These are phyloP conservation scores for Bubo scandiacus DNA, from an alignment of 2,113 vertebrate species.

Conservation along the genomic window DNA sequence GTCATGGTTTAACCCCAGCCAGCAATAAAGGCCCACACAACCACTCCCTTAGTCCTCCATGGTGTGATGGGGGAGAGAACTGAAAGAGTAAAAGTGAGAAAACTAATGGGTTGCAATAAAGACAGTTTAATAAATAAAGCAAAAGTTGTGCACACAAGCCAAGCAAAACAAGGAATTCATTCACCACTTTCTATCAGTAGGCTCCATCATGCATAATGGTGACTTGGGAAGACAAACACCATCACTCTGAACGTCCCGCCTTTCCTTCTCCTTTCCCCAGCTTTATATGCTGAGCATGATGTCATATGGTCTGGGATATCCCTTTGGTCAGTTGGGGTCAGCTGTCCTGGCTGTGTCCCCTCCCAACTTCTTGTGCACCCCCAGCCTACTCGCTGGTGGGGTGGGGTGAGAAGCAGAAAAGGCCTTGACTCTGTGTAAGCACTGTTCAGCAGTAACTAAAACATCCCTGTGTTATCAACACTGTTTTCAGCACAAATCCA, in stretches of 20 bases:
- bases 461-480: not conserved
- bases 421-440: not conserved
- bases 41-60: rapidly evolving
- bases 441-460: not conserved
- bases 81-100: not conserved
- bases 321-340: not conserved
- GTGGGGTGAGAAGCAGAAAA: not conserved
- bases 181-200: not conserved
- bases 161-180: not conserved
- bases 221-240: rapidly evolving
- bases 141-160: not conserved
- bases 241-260: rapidly evolving
- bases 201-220: not conserved
- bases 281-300: not conserved
- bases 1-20: not conserved
- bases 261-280: not conserved
- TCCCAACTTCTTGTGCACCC: not conserved
- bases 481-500: not conserved
- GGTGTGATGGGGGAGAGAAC: not conserved
- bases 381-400: rapidly evolving
- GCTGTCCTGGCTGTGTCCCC: not conserved
- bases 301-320: not conserved
- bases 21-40: not conserved
- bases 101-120: not conserved
- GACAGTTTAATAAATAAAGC: not conserved